A percentile compares a stretch with the other conserved stretches of the same genome.
Evolutionary conservation across 2,888 invertebrate genomes (phyloP).

Genomic region (Lithodes maja): DNA sequence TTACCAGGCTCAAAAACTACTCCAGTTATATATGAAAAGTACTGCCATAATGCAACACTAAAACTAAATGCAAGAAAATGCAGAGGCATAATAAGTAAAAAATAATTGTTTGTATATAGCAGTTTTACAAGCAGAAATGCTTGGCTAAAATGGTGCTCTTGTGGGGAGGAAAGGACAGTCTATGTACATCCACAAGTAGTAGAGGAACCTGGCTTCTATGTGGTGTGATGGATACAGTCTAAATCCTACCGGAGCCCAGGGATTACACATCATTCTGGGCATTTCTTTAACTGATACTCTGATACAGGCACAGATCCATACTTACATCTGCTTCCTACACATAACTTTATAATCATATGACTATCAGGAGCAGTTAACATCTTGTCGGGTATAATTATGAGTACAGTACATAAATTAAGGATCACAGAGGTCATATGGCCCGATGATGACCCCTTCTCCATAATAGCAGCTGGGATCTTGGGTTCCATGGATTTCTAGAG

Average conservation of each 20-base stretch:
- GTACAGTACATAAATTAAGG: conserved; percentile 34
- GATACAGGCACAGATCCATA: conserved; percentile 50
- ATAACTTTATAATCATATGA: conserved; percentile 34
- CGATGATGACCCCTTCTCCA: conserved; percentile 32
- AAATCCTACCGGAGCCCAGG: conserved; percentile 42
- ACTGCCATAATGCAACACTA: not conserved
- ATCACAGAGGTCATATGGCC: conserved; percentile 45
- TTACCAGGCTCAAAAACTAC: not conserved
- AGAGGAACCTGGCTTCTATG: conserved; percentile 40
- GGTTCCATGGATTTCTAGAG: conserved; percentile 6
- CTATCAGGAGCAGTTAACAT: conserved; percentile 32
- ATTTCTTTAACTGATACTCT: conserved; percentile 24
- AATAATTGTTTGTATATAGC: conserved; percentile 50
- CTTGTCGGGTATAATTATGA: conserved; percentile 26
- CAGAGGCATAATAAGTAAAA: conserved; percentile 40
- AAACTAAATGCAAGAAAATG: conserved; percentile 45
- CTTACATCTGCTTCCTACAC: conserved; percentile 37
- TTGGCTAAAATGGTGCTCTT: conserved; percentile 42
- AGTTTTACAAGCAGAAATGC: conserved; percentile 36
- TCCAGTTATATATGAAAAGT: not conserved
- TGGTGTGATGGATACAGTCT: conserved; percentile 57
- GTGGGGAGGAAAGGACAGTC: conserved; percentile 16
- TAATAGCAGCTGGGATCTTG: not conserved
- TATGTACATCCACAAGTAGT: conserved; percentile 52
- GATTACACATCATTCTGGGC: not conserved